phyloP scores from a whole-genome alignment of 1,140 invertebrate genomes.

The Centruroides sculpturatus region DNA sequence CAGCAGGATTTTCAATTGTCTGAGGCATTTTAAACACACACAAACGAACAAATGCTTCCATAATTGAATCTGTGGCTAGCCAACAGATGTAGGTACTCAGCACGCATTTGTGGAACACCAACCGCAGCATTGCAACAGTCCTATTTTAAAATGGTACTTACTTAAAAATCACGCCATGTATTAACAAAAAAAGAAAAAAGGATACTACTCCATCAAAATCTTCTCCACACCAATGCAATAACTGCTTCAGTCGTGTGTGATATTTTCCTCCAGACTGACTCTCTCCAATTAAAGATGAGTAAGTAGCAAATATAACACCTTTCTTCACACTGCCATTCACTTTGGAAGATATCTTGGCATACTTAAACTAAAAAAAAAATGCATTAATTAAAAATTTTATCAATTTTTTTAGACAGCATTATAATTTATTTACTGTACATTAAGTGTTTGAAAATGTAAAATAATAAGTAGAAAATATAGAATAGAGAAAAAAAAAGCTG shows the following conservation, averaged over 20 bases:
- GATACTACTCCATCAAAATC: slow-evolving; percentile 79
- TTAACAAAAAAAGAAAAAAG: background rate
- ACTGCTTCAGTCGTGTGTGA: slow-evolving; percentile 81
- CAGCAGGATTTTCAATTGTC: too few relatives aligned
- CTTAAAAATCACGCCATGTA: slow-evolving; percentile 14
- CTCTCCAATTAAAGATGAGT: slow-evolving; percentile 94
- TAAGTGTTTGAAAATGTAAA: too few relatives aligned
- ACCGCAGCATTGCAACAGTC: too few relatives aligned
- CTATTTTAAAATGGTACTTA: too few relatives aligned
- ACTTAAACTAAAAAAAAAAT: slow-evolving; percentile 47
- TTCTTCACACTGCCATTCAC: slow-evolving; percentile 87
- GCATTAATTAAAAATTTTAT: background rate
- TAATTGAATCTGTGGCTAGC: too few relatives aligned
- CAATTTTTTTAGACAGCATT: background rate
- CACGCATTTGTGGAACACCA: too few relatives aligned
- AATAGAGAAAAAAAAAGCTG: too few relatives aligned
- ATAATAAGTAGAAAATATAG: too few relatives aligned
- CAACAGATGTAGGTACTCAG: too few relatives aligned
- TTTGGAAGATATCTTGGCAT: slow-evolving; percentile 86
- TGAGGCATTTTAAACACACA: too few relatives aligned
- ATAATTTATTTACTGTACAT: background rate
- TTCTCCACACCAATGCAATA: slow-evolving; percentile 93
- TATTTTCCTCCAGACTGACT: slow-evolving; percentile 83
- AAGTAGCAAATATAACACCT: slow-evolving; percentile 95
- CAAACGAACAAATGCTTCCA: too few relatives aligned